Conservation (phyloP, 2,888 invertebrate species). For the Cephus spinipes region DNA sequence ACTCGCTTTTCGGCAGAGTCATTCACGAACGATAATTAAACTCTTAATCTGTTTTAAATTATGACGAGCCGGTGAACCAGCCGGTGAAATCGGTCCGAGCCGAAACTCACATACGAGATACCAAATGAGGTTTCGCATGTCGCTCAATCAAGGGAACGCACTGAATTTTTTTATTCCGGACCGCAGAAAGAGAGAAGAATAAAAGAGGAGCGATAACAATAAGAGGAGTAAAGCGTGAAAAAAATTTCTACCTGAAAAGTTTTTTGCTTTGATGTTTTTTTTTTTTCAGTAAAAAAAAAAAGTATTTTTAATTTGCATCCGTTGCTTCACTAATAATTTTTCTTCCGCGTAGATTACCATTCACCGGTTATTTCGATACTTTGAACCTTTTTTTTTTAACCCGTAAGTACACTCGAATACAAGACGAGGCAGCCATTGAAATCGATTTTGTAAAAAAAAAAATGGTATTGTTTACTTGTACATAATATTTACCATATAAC, state of each 20-base stretch:
- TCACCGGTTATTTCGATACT: neutral
- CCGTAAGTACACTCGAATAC: too few species aligned
- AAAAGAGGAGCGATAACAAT: neutral
- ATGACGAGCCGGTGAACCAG: constrained; percentile 16
- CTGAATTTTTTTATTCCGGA: neutral
- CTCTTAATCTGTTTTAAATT: constrained; percentile 27
- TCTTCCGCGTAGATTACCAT: neutral
- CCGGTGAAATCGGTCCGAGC: neutral
- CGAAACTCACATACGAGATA: neutral
- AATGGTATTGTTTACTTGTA: neutral
- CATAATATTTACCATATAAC: neutral
- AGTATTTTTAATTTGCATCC: neutral
- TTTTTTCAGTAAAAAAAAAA: neutral
- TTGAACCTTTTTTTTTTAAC: too few species aligned
- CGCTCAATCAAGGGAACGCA: neutral
- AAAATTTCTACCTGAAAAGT: neutral
- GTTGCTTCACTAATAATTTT: neutral
- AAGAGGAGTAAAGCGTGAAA: neutral
- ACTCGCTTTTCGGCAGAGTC: constrained; percentile 21
- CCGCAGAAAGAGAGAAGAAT: neutral
- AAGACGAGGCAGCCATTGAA: neutral
- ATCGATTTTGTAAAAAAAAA: neutral
- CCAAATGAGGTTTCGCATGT: neutral
- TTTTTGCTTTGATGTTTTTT: neutral
- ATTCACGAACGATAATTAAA: constrained; percentile 23